Conservation (phyloP, 2,797 vertebrate genomes). For the Tapera naevia region DNA sequence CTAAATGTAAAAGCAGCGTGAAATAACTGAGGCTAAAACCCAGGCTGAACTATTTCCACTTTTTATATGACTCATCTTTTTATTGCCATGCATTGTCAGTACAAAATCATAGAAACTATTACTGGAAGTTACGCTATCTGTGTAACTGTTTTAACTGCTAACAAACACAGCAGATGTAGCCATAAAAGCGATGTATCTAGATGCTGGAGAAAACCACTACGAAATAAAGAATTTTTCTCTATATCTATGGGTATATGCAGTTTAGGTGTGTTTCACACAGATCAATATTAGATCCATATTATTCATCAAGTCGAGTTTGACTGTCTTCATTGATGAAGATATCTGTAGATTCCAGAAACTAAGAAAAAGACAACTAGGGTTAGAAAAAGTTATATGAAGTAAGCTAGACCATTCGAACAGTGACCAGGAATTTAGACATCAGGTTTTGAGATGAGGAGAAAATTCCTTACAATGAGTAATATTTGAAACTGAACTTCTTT, state of each 20-base stretch:
- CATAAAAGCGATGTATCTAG: background rate
- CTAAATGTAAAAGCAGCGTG: background rate
- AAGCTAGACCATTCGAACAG: background rate
- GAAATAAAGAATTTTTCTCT: background rate
- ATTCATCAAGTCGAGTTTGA: background rate
- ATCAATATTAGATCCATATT: background rate
- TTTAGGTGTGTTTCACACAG: background rate
- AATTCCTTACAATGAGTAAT: background rate
- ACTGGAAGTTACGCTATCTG: background rate
- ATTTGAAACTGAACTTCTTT: background rate
- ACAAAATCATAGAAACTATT: background rate
- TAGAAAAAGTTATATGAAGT: background rate
- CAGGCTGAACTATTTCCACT: background rate
- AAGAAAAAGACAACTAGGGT: background rate
- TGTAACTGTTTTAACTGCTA: background rate
- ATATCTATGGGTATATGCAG: background rate
- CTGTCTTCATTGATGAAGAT: background rate
- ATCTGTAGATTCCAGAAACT: background rate
- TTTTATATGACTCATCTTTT: background rate
- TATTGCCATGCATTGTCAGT: background rate
- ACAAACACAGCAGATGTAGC: background rate
- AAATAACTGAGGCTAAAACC: background rate
- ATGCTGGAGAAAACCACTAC: background rate
- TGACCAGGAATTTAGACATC: background rate
- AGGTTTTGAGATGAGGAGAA: background rate